Percentiles rank a stretch among this genome's conserved stretches.
phyloP scores from a whole-genome alignment of 2,888 invertebrate species.

The Mesorhabditis sp. region DNA sequence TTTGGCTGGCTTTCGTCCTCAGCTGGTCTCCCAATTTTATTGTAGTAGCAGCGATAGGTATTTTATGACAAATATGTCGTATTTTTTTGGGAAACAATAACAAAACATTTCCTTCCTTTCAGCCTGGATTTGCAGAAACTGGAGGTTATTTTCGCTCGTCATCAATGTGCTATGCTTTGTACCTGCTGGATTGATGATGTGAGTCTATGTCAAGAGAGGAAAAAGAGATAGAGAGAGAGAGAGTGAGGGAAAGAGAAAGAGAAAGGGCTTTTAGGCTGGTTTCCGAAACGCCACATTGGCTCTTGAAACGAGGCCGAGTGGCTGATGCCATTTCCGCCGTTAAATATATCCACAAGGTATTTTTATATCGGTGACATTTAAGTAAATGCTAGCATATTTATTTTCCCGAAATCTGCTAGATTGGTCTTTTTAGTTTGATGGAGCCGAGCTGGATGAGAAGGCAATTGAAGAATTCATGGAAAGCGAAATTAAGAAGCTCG shows the following conservation, averaged over 20 bases:
- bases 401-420: no score
- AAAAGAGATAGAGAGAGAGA: no score
- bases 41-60: not conserved
- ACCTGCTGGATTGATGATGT: not conserved
- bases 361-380: not conserved
- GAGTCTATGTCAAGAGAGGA: not conserved
- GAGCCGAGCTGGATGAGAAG: constrained; percentile 2
- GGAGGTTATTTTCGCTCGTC: constrained; percentile 2
- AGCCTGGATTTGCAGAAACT: not conserved
- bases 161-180: constrained; percentile 1
- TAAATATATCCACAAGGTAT: not conserved
- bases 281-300: not conserved
- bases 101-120: not conserved
- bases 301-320: not conserved
- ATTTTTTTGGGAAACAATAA: no score
- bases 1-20: constrained; percentile 2
- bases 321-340: not conserved
- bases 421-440: not conserved
- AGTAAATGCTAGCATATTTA: no score
- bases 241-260: no score
- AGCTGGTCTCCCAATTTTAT: not conserved
- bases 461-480: not conserved
- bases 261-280: not conserved
- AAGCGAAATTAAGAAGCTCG: not conserved
- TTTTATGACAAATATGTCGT: no score